Conservation (phyloP, 2,113 vertebrate genomes). For the Bagarius yarrelli region DNA sequence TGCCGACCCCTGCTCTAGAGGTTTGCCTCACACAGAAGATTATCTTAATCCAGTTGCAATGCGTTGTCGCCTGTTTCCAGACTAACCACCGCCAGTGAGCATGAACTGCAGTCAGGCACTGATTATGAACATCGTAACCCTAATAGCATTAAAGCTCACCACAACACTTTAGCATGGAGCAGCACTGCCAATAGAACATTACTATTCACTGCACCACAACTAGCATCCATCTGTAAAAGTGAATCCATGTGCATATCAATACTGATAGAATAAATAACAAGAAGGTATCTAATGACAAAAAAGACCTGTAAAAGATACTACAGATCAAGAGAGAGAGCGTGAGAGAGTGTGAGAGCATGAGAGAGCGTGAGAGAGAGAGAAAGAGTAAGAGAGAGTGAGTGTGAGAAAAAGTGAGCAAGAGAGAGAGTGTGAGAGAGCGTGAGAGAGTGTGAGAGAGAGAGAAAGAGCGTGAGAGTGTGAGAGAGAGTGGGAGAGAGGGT, state of each 20-base stretch:
- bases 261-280: background rate
- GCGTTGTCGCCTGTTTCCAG: slow-evolving; percentile 9
- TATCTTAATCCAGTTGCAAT: slow-evolving; percentile 47
- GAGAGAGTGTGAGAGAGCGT: too few relatives aligned
- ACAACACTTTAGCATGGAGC: too few relatives aligned
- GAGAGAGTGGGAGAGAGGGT: background rate
- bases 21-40: slow-evolving; percentile 27
- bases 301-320: too few relatives aligned
- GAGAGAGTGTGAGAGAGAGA: too few relatives aligned
- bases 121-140: background rate
- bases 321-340: too few relatives aligned
- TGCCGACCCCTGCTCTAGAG: too few relatives aligned
- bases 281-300: too few relatives aligned
- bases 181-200: background rate
- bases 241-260: background rate
- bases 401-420: too few relatives aligned
- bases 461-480: too few relatives aligned
- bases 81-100: background rate
- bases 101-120: background rate
- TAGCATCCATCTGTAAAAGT: background rate
- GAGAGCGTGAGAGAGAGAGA: too few relatives aligned
- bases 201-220: background rate
- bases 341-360: too few relatives aligned
- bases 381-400: too few relatives aligned
- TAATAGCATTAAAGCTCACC: background rate